These are phyloP conservation scores for Amblyopsis rosae DNA, from an alignment of 2,113 vertebrate genomes.

Conservation along the genomic window DNA sequence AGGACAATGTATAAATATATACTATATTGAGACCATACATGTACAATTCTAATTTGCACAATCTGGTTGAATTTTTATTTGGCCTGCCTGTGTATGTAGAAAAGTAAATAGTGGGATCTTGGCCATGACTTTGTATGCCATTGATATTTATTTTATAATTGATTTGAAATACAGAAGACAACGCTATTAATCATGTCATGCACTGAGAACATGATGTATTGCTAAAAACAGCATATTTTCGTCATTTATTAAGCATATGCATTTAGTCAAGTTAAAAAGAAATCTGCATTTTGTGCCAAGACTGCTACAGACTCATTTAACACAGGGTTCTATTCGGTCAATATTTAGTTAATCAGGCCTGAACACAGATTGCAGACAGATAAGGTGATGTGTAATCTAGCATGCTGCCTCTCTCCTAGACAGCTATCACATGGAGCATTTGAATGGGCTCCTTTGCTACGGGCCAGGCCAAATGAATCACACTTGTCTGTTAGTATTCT, in stretches of 20 bases:
- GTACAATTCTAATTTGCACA: constrained; percentile 10
- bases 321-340: constrained; percentile 45
- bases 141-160: constrained; percentile 18
- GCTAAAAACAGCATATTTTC: background rate
- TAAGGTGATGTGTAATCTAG: constrained; percentile 68
- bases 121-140: constrained; percentile 29
- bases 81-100: constrained; percentile 8
- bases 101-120: constrained; percentile 5
- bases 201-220: too few relatives aligned
- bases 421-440: constrained; percentile 53
- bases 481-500: constrained; percentile 75
- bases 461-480: constrained; percentile 67
- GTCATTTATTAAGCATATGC: constrained; percentile 8
- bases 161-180: constrained; percentile 15
- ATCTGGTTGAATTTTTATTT: constrained; percentile 1
- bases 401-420: constrained; percentile 60
- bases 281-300: constrained; percentile 27
- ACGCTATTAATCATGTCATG: background rate
- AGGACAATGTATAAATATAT: background rate
- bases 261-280: background rate
- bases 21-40: background rate
- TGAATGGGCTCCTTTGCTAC: constrained; percentile 58
- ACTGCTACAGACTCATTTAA: constrained; percentile 11
- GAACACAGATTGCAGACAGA: constrained; percentile 53
- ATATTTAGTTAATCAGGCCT: constrained; percentile 55